Conservation (phyloP, 1,140 invertebrate genomes). For the Cyphomyrmex costatus region DNA sequence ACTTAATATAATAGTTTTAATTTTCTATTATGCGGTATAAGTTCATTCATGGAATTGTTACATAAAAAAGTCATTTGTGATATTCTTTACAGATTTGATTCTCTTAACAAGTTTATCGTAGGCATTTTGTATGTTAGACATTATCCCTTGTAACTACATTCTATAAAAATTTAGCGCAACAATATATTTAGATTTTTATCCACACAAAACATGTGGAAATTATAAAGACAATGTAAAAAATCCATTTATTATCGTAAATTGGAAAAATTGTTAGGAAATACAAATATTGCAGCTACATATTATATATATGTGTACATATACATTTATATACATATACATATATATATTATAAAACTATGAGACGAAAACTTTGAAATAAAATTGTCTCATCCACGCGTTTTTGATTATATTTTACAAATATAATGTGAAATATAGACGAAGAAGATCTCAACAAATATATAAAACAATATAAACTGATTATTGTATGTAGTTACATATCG, state of each 20-base stretch:
- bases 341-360: slow-evolving; percentile 57
- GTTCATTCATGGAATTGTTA: slow-evolving; percentile 14
- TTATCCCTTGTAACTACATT: slow-evolving; percentile 51
- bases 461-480: slow-evolving; percentile 45
- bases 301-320: not conserved
- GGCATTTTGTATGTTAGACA: slow-evolving; percentile 46
- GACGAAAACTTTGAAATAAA: slow-evolving; percentile 67
- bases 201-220: slow-evolving; percentile 64
- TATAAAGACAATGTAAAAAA: slow-evolving; percentile 67
- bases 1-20: slow-evolving; percentile 62
- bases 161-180: slow-evolving; percentile 44
- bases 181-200: slow-evolving; percentile 63
- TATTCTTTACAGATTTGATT: slow-evolving; percentile 58
- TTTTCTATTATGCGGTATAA: slow-evolving; percentile 48
- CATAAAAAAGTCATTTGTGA: not conserved
- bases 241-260: slow-evolving; percentile 37
- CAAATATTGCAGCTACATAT: slow-evolving; percentile 68
- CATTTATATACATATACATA: no score
- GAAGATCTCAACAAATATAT: slow-evolving; percentile 55
- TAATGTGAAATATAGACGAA: slow-evolving; percentile 60
- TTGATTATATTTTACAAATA: slow-evolving; percentile 75
- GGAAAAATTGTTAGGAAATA: slow-evolving; percentile 65
- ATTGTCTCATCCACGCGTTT: slow-evolving; percentile 69
- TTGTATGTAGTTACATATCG: slow-evolving; percentile 62
- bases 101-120: slow-evolving; percentile 34